These are phyloP conservation scores for Alexandromys fortis DNA, from an alignment of 2,113 vertebrate genomes.

Conservation along the genomic window DNA sequence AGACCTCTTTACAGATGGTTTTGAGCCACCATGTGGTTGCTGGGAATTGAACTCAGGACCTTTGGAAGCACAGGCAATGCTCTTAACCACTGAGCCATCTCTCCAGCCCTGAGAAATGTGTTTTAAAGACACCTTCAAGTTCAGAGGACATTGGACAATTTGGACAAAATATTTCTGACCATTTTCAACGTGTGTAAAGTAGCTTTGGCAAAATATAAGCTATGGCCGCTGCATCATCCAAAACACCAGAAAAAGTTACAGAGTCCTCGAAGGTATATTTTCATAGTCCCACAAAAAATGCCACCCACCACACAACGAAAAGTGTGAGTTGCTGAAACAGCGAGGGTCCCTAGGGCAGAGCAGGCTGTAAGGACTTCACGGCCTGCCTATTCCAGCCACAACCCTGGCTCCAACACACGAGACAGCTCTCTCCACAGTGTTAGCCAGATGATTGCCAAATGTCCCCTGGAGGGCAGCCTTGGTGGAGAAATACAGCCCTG, in stretches of 20 bases:
- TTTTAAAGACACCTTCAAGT: neutral
- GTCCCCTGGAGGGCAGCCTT: slow-evolving; percentile 7
- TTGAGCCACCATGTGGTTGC: no score
- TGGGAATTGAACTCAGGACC: no score
- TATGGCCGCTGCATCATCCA: neutral
- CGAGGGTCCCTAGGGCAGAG: neutral
- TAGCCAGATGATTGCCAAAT: neutral
- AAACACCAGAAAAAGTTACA: neutral
- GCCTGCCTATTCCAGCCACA: neutral
- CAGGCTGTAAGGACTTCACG: neutral
- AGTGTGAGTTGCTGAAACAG: neutral
- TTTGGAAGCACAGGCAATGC: no score
- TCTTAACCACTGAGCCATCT: no score
- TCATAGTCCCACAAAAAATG: neutral
- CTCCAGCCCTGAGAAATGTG: neutral
- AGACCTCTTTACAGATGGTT: no score
- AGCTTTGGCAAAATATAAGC: neutral
- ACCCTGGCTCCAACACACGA: neutral
- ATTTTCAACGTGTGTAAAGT: neutral
- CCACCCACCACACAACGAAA: no score
- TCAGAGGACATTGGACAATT: neutral
- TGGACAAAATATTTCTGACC: neutral
- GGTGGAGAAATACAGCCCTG: slow-evolving; percentile 8
- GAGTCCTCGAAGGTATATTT: neutral
- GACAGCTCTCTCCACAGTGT: neutral